A percentile compares a stretch with the other conserved stretches of the same genome.
These are phyloP conservation scores for Unio pictorum DNA, from an alignment of 2,888 invertebrate species.

Conservation along the genomic window DNA sequence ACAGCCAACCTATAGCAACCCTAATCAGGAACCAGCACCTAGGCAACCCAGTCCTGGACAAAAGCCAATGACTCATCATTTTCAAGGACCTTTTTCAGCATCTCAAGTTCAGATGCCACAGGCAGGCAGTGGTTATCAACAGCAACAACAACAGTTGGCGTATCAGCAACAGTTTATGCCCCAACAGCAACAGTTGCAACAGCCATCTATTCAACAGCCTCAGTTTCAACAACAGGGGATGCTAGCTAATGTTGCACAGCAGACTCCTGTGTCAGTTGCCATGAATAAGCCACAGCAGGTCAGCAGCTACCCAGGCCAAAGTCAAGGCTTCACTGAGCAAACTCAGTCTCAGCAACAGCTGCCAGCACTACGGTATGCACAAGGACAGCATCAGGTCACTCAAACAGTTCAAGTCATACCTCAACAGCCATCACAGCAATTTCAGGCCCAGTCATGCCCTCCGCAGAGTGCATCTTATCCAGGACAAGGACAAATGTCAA, in stretches of 20 bases:
- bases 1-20: no score
- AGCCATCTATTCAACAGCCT: constrained; percentile 11
- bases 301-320: constrained; percentile 1
- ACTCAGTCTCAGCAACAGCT: constrained; percentile 10
- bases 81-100: background rate
- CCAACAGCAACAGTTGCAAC: constrained; percentile 21
- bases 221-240: constrained; percentile 16
- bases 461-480: constrained; percentile 1
- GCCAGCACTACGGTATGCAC: constrained; percentile 10
- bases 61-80: background rate
- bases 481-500: no score
- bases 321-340: constrained; percentile 8
- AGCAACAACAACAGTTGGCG: constrained; percentile 12
- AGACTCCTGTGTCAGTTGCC: constrained; percentile 3
- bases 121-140: constrained; percentile 8
- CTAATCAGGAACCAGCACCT: no score
- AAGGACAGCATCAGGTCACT: constrained; percentile 9
- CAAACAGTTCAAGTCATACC: constrained; percentile 13
- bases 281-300: constrained; percentile 1
- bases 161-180: constrained; percentile 9
- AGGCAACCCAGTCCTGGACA: background rate
- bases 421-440: constrained; percentile 8
- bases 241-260: constrained; percentile 4
- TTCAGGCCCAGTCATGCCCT: constrained; percentile 10
- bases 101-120: constrained; percentile 9